These are phyloP conservation scores for Myotis vivesi DNA, from an alignment of 2,797 vertebrate species.

Conservation along the genomic window DNA sequence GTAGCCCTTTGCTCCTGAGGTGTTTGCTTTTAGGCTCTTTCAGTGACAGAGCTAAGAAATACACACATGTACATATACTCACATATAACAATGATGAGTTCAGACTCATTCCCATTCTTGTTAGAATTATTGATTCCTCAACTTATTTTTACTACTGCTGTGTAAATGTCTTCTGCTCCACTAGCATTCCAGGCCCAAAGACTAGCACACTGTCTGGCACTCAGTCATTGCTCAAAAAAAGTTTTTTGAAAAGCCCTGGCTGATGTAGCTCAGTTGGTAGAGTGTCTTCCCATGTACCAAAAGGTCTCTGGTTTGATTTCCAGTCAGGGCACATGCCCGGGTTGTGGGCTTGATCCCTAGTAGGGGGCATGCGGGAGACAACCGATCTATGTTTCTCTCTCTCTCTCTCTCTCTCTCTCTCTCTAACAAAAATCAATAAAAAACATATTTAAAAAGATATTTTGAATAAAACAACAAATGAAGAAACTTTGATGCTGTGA, in stretches of 20 bases:
- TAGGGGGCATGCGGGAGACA: too few species aligned
- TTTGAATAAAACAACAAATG: neutral
- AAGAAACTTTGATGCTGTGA: neutral
- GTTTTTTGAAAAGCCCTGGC: too few species aligned
- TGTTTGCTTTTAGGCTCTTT: neutral
- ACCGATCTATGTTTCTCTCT: too few species aligned
- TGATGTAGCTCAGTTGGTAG: too few species aligned
- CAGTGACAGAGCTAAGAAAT: neutral
- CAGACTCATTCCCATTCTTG: neutral
- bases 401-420: too few species aligned
- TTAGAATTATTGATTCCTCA: neutral
- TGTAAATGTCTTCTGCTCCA: neutral
- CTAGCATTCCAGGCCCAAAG: neutral
- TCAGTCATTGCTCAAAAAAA: neutral
- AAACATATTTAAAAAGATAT: too few species aligned
- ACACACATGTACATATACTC: too few species aligned
- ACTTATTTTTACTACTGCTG: neutral
- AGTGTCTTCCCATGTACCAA: too few species aligned
- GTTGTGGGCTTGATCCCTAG: too few species aligned
- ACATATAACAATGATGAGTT: neutral
- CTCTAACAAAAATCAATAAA: too few species aligned
- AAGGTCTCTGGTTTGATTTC: too few species aligned
- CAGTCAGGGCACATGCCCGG: too few species aligned
- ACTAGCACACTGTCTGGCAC: neutral
- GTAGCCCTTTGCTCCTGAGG: neutral